Percentiles rank a stretch among this genome's conserved stretches.
Evolutionary conservation across 2,797 vertebrate genomes (phyloP).

Genomic region (Xenentodon cancila): DNA sequence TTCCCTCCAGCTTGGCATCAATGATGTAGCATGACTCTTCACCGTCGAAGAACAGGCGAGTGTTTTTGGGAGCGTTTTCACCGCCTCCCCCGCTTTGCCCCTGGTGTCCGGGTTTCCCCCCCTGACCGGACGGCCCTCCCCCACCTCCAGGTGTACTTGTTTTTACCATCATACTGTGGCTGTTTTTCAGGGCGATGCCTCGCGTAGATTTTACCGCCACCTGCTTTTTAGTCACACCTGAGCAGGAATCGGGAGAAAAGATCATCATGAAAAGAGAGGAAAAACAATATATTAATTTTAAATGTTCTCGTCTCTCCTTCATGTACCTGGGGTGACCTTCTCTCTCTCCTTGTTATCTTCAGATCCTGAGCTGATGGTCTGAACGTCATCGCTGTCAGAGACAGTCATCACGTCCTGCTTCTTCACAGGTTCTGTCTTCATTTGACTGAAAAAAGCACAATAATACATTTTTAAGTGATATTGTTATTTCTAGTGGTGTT

Average conservation of each 20-base stretch:
- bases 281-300: neutral
- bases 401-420: slow-evolving; percentile 92
- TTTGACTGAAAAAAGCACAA: slow-evolving; percentile 42
- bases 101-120: slow-evolving; percentile 74
- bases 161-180: slow-evolving; percentile 92
- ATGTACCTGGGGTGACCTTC: slow-evolving; percentile 72
- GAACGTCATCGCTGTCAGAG: slow-evolving; percentile 97
- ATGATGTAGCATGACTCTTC: slow-evolving; percentile 99
- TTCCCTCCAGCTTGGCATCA: slow-evolving; percentile 96
- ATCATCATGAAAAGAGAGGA: neutral
- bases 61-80: slow-evolving; percentile 84
- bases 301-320: neutral
- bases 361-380: slow-evolving; percentile 97
- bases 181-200: slow-evolving; percentile 91
- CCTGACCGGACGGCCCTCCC: slow-evolving; percentile 77
- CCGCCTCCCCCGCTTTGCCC: slow-evolving; percentile 78
- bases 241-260: neutral
- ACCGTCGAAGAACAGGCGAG: slow-evolving; percentile 93
- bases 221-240: slow-evolving; percentile 91
- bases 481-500: neutral
- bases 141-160: slow-evolving; percentile 76
- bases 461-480: neutral
- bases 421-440: slow-evolving; percentile 67
- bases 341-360: slow-evolving; percentile 90
- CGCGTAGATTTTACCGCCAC: slow-evolving; percentile 97